Evolutionary conservation across 2,888 invertebrate species (phyloP).

Genomic region (Vandiemenella viatica): DNA sequence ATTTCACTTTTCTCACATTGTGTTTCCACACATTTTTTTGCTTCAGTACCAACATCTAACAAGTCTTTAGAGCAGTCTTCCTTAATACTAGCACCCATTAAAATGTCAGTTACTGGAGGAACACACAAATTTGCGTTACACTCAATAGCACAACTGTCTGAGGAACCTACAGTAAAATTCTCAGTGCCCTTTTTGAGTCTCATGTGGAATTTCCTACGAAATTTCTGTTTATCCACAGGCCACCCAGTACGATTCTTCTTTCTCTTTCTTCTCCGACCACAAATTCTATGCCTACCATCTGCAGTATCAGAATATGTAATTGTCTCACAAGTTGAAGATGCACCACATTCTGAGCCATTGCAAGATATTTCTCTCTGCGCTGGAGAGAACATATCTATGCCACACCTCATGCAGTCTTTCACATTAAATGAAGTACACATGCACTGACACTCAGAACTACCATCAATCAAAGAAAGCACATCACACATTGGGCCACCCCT

Average conservation of each 20-base stretch:
- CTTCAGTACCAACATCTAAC: not conserved
- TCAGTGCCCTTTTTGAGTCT: not conserved
- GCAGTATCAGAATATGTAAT: conserved; percentile 3
- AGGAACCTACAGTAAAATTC: not conserved
- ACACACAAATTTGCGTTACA: not conserved
- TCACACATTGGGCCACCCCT: conserved; percentile 13
- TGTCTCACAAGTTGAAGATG: conserved; percentile 17
- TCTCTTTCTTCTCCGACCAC: conserved; percentile 33
- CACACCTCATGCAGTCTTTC: not conserved
- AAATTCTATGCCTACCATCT: conserved; percentile 4
- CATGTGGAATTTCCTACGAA: not conserved
- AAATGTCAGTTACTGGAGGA: not conserved
- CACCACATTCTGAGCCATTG: conserved; percentile 21
- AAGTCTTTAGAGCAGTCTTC: not conserved
- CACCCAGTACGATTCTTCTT: conserved; percentile 70
- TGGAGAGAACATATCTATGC: not conserved
- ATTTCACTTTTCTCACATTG: too few species aligned
- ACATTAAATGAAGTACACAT: conserved; percentile 10
- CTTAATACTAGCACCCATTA: too few species aligned
- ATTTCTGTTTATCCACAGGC: conserved; percentile 37
- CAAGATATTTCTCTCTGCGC: conserved; percentile 16
- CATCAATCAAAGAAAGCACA: conserved; percentile 8
- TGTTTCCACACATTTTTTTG: too few species aligned
- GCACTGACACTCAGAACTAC: conserved; percentile 10
- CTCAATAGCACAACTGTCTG: not conserved